phyloP scores from a whole-genome alignment of 2,888 invertebrate species.

The Pristionchus arcanus region DNA sequence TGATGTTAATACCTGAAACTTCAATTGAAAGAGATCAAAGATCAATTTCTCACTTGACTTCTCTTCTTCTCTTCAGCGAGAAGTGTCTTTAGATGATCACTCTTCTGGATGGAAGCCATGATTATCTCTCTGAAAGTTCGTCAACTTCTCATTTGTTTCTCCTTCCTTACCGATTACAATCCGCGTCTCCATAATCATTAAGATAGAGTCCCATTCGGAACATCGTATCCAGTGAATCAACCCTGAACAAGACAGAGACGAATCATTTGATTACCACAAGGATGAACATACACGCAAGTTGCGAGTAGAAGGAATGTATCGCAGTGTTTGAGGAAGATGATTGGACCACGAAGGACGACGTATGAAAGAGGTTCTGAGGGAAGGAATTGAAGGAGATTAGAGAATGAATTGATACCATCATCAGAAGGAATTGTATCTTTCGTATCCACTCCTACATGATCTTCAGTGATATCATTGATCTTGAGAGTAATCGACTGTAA shows the following conservation, averaged over 20 bases:
- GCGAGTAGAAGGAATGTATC: slow-evolving; percentile 71
- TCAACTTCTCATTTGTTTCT: neutral
- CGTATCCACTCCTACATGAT: slow-evolving; percentile 84
- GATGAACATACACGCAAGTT: slow-evolving; percentile 66
- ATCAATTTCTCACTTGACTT: slow-evolving; percentile 64
- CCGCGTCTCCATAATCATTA: slow-evolving; percentile 98
- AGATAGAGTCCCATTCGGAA: slow-evolving; percentile 95
- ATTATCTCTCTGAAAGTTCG: slow-evolving; percentile 85
- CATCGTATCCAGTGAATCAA: slow-evolving; percentile 93
- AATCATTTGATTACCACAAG: neutral
- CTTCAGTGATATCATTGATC: slow-evolving; percentile 67
- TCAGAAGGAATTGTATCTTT: slow-evolving; percentile 55
- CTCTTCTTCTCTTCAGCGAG: slow-evolving; percentile 96
- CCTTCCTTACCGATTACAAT: slow-evolving; percentile 86
- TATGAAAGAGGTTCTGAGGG: slow-evolving; percentile 63
- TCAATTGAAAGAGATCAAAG: neutral
- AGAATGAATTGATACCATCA: slow-evolving; percentile 39
- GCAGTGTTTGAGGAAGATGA: slow-evolving; percentile 65
- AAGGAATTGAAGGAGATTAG: neutral
- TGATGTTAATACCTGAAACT: slow-evolving; percentile 90
- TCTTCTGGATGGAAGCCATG: slow-evolving; percentile 94
- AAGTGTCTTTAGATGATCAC: slow-evolving; percentile 94
- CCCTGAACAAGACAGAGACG: slow-evolving; percentile 80
- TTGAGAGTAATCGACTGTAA: slow-evolving; percentile 89
- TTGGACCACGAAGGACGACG: slow-evolving; percentile 68